Evolutionary conservation across 2,113 vertebrate species (phyloP).

Genomic region (Rhabdornis inornatus): DNA sequence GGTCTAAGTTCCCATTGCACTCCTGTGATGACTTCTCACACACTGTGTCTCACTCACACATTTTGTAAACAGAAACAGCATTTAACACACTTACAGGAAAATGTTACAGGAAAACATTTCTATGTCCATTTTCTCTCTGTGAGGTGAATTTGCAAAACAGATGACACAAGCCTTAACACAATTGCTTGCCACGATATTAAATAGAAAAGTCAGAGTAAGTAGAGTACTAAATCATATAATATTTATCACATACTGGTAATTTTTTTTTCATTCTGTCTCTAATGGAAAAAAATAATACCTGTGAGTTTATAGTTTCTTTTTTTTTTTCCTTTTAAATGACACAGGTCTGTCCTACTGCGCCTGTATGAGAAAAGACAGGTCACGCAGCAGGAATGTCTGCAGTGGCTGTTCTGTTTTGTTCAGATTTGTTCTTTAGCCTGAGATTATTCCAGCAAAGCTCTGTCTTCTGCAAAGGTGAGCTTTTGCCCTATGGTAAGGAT

Average conservation of each 20-base stretch:
- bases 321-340: not conserved
- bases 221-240: not conserved
- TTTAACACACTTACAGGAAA: not conserved
- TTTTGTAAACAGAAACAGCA: not conserved
- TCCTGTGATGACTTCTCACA: not conserved
- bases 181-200: not conserved
- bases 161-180: not conserved
- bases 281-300: not conserved
- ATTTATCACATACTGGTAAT: not conserved
- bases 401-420: not conserved
- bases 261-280: not conserved
- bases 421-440: not conserved
- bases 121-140: not conserved
- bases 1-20: not conserved
- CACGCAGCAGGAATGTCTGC: not conserved
- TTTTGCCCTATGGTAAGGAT: not conserved
- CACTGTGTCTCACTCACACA: not conserved
- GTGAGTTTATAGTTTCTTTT: not conserved
- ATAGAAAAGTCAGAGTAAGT: not conserved
- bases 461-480: not conserved
- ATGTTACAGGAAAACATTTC: not conserved
- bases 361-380: not conserved
- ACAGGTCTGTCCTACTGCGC: not conserved
- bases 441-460: not conserved
- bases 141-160: not conserved